Percentiles rank a stretch among this genome's conserved stretches.
Conservation (phyloP, 2,113 vertebrate genomes). For the Hyperopisus bebe region DNA sequence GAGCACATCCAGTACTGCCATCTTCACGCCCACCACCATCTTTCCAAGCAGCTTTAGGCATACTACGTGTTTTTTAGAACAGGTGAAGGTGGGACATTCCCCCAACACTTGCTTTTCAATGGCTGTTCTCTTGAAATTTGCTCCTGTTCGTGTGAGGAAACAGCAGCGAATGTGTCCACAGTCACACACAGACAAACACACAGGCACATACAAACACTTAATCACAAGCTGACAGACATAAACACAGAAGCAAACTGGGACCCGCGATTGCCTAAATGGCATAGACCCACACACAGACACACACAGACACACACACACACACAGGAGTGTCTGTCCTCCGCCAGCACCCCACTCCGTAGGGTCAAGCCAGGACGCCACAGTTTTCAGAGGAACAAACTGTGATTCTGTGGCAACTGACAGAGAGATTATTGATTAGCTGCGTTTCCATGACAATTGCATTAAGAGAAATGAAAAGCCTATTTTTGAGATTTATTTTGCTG, state of each 20-base stretch:
- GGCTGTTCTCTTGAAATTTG: not conserved
- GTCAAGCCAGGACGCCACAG: not conserved
- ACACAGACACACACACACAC: constrained; percentile 3
- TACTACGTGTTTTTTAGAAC: not conserved
- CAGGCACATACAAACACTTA: constrained; percentile 4
- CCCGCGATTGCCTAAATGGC: not conserved
- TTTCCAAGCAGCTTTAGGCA: not conserved
- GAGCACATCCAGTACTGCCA: not conserved
- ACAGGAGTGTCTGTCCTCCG: not conserved
- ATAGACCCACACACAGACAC: not conserved
- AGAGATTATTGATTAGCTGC: constrained; percentile 38
- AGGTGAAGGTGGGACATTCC: not conserved
- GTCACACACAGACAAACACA: not conserved
- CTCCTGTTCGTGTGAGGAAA: not conserved
- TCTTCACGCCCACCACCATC: not conserved
- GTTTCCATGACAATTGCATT: constrained; percentile 32
- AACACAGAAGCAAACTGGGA: constrained; percentile 4
- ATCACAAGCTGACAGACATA: constrained; percentile 28
- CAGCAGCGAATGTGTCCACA: not conserved
- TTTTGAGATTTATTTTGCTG: constrained; percentile 44
- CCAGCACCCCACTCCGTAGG: not conserved
- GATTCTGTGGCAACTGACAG: constrained; percentile 14
- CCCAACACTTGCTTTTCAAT: not conserved
- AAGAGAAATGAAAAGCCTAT: constrained; percentile 40
- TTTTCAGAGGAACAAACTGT: constrained; percentile 12